phyloP scores from a whole-genome alignment of 2,888 invertebrate species.

The Cylloceria caligata region DNA sequence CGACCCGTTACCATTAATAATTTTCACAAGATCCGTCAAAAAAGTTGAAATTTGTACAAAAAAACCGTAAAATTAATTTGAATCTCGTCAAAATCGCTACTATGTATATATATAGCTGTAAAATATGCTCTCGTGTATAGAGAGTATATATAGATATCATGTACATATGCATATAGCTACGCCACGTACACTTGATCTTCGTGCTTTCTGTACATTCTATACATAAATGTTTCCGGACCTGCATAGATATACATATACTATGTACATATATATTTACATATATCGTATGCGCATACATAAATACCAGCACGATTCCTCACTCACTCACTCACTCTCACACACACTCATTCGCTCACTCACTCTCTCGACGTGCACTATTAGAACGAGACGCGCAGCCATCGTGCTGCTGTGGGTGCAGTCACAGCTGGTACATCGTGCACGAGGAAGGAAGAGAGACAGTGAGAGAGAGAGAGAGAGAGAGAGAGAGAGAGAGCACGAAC shows the following conservation, averaged over 20 bases:
- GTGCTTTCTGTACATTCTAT: neutral
- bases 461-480: conserved; percentile 36
- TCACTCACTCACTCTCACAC: neutral
- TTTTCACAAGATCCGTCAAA: too few relatives aligned
- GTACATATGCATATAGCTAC: conserved; percentile 1
- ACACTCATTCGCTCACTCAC: too few relatives aligned
- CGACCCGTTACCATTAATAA: too few relatives aligned
- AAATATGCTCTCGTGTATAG: neutral
- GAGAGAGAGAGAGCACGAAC: conserved; percentile 21
- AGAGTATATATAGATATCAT: neutral
- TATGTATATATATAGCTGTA: neutral
- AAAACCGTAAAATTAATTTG: too few relatives aligned
- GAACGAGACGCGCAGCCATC: conserved; percentile 9
- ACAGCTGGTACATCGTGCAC: conserved; percentile 43
- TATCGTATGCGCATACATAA: conserved; percentile 24
- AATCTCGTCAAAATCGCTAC: neutral
- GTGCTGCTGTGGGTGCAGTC: conserved; percentile 43
- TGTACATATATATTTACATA: neutral
- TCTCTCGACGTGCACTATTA: neutral
- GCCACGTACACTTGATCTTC: conserved; percentile 26
- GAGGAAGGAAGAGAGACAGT: conserved; percentile 25
- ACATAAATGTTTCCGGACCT: conserved; percentile 12
- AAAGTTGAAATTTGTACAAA: too few relatives aligned
- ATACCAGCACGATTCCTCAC: conserved; percentile 19
- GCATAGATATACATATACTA: neutral